These are phyloP conservation scores for Erythrocercus mccallii DNA, from an alignment of 2,113 vertebrate genomes.

Conservation along the genomic window DNA sequence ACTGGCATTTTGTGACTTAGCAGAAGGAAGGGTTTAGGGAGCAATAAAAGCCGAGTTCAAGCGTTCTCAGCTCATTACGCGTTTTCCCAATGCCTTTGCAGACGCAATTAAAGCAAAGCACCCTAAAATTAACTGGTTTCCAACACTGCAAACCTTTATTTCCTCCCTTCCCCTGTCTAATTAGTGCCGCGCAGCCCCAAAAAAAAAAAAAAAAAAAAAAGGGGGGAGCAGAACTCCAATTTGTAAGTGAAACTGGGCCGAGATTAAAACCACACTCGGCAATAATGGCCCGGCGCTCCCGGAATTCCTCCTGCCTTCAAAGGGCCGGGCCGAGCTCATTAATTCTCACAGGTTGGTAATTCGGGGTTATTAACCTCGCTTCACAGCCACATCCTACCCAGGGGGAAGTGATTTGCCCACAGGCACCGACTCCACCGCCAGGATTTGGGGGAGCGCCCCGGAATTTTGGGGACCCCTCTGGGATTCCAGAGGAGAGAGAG, in stretches of 20 bases:
- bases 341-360: conserved; percentile 58
- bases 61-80: conserved; percentile 50
- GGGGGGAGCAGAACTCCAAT: conserved; percentile 63
- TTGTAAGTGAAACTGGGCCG: conserved; percentile 54
- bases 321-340: conserved; percentile 52
- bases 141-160: conserved; percentile 63
- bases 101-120: conserved; percentile 55
- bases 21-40: conserved; percentile 34
- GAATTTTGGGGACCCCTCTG: neutral
- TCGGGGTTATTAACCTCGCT: conserved; percentile 59
- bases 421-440: neutral
- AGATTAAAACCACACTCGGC: conserved; percentile 56
- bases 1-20: conserved; percentile 10
- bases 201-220: too few species aligned
- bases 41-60: conserved; percentile 51
- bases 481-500: neutral
- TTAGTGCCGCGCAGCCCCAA: conserved; percentile 36
- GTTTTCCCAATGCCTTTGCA: conserved; percentile 28
- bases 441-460: neutral
- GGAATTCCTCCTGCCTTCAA: conserved; percentile 55
- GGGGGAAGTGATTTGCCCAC: conserved; percentile 63
- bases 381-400: conserved; percentile 45
- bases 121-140: conserved; percentile 60
- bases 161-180: conserved; percentile 56
- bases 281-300: conserved; percentile 47